phyloP scores from a whole-genome alignment of 1,140 invertebrate species.

The Orius laevigatus region DNA sequence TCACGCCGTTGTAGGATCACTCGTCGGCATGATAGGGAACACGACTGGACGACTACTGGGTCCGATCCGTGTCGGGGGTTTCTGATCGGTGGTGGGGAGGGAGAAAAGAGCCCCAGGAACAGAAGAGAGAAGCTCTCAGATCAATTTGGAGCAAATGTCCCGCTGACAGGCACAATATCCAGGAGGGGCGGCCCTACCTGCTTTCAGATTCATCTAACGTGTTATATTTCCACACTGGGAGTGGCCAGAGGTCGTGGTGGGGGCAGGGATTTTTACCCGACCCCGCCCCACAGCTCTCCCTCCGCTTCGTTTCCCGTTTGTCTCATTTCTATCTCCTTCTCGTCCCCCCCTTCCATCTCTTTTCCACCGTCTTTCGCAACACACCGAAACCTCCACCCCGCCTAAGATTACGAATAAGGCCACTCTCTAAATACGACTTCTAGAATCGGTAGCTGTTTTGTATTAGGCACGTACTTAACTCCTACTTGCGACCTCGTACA shows the following conservation, averaged over 20 bases:
- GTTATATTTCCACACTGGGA: constrained; percentile 11
- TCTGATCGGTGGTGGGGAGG: background rate
- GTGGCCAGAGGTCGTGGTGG: background rate
- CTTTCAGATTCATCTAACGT: constrained; percentile 12
- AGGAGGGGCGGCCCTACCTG: constrained; percentile 2
- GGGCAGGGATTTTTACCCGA: constrained; percentile 4
- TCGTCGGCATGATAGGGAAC: too few species aligned
- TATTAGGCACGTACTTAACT: too few species aligned
- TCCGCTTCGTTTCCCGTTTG: background rate
- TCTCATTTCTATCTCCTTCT: too few species aligned
- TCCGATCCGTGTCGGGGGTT: too few species aligned
- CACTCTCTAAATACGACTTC: too few species aligned
- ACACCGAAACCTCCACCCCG: too few species aligned
- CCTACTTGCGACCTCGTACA: too few species aligned
- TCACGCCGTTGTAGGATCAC: too few species aligned
- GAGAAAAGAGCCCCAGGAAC: background rate
- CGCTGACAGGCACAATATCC: constrained; percentile 12
- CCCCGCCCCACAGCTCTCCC: constrained; percentile 8
- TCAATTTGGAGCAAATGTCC: constrained; percentile 11
- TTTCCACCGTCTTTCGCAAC: background rate
- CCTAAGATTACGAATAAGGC: too few species aligned
- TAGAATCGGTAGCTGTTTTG: too few species aligned
- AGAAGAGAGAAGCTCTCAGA: constrained; percentile 2
- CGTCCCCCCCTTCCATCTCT: background rate
- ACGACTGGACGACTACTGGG: too few species aligned